These are phyloP conservation scores for Protodeltote pygarga DNA, from an alignment of 2,888 invertebrate genomes.

Conservation along the genomic window DNA sequence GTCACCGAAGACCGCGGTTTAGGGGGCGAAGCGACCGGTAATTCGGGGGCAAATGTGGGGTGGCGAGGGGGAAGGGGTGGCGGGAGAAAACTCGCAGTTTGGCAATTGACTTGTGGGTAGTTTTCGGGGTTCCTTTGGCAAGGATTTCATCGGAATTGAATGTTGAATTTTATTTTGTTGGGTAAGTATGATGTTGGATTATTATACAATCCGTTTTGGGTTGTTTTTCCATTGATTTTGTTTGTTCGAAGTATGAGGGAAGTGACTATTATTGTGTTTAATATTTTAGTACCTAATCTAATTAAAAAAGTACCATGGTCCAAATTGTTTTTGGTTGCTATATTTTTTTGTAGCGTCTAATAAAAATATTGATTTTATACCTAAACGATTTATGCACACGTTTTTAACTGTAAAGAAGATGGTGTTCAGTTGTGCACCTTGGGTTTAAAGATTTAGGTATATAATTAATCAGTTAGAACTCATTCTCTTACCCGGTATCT, in stretches of 20 bases:
- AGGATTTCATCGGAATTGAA: slow-evolving; percentile 49
- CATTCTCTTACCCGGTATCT: no score
- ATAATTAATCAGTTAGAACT: no score
- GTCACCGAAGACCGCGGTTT: slow-evolving; percentile 85
- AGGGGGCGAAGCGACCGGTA: slow-evolving; percentile 83
- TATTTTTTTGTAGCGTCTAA: no score
- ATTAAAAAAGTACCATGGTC: no score
- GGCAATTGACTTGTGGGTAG: slow-evolving; percentile 87
- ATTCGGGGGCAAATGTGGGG: slow-evolving; percentile 78
- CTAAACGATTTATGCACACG: no score
- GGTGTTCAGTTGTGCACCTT: no score
- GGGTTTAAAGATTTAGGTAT: no score
- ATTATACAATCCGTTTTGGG: slow-evolving; percentile 5
- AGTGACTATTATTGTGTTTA: no score
- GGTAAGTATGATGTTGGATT: slow-evolving; percentile 31
- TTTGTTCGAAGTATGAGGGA: neutral
- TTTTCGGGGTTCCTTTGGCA: slow-evolving; percentile 79
- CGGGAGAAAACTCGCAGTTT: slow-evolving; percentile 76
- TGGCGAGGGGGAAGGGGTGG: slow-evolving; percentile 56
- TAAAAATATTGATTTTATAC: no score
- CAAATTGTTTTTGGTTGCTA: no score
- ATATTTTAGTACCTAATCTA: no score
- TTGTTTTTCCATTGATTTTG: neutral
- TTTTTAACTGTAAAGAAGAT: no score
- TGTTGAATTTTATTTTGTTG: slow-evolving; percentile 40